Percentiles rank a stretch among this genome's conserved stretches.
Conservation (phyloP, 2,888 invertebrate genomes). For the Netelia melanura region DNA sequence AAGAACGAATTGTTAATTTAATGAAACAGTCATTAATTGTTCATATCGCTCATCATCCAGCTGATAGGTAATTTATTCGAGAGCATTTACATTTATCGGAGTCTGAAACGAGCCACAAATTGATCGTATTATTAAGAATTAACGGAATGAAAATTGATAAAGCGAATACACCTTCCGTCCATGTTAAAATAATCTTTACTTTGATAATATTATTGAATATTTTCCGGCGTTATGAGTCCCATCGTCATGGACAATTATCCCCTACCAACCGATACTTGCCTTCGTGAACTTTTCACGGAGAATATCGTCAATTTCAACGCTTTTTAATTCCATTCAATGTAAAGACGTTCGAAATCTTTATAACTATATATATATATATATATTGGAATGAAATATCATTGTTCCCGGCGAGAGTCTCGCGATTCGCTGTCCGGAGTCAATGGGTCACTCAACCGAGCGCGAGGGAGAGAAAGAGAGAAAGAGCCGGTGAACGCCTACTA, state of each 20-base stretch:
- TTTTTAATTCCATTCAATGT: slow-evolving; percentile 28
- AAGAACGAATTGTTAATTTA: too few species aligned
- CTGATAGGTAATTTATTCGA: too few species aligned
- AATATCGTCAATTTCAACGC: slow-evolving; percentile 21
- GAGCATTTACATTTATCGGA: too few species aligned
- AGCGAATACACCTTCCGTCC: too few species aligned
- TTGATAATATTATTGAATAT: background rate
- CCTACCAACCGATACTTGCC: background rate
- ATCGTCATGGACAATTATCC: background rate
- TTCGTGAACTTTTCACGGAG: background rate
- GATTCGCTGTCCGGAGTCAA: slow-evolving; percentile 41
- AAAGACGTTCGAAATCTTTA: background rate
- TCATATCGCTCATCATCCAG: too few species aligned
- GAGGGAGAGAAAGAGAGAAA: too few species aligned
- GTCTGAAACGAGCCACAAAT: too few species aligned
- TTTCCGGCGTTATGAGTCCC: background rate
- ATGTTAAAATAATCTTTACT: too few species aligned
- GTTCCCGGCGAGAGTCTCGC: slow-evolving; percentile 50
- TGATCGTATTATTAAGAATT: too few species aligned
- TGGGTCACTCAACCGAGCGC: slow-evolving; percentile 61
- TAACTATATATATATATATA: background rate
- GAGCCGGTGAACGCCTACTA: slow-evolving; percentile 30
- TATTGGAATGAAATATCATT: slow-evolving; percentile 58
- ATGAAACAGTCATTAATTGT: too few species aligned
- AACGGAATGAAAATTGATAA: too few species aligned